Evolutionary conservation across 64 coral and sea anemone species (phyloP).

Genomic region (Montipora sp.): DNA sequence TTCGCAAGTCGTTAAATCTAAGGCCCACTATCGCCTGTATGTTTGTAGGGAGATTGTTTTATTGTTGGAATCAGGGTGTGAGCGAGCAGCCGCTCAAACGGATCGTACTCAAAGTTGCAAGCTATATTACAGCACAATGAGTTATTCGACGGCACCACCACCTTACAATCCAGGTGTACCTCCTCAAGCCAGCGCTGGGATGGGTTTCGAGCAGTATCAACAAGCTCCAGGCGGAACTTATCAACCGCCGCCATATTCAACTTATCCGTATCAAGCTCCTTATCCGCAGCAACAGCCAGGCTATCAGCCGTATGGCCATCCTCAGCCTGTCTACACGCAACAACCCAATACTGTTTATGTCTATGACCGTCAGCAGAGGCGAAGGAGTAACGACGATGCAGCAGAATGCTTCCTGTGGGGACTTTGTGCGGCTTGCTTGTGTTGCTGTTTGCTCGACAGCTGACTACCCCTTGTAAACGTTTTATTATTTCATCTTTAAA

Average conservation of each 20-base stretch:
- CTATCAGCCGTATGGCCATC: conserved; percentile 48
- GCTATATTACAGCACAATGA: conserved; percentile 14
- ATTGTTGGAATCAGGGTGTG: too few relatives aligned
- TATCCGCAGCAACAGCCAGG: conserved; percentile 24
- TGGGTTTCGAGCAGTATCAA: conserved; percentile 75
- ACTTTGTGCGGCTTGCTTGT: conserved; percentile 65
- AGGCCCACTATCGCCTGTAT: background rate
- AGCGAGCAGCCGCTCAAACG: too few relatives aligned
- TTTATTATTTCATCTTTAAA: background rate
- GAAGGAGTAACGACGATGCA: conserved; percentile 17
- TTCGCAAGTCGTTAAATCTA: background rate
- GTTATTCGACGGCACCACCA: conserved; percentile 52
- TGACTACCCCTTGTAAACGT: background rate
- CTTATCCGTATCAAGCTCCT: conserved; percentile 35
- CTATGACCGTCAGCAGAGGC: conserved; percentile 45
- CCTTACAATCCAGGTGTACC: conserved; percentile 64
- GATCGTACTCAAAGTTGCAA: background rate
- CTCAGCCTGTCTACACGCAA: conserved; percentile 44
- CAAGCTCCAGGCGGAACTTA: conserved; percentile 23
- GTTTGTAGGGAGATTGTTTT: background rate
- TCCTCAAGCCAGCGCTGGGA: conserved; percentile 24
- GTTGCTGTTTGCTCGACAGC: conserved; percentile 65
- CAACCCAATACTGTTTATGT: conserved; percentile 81
- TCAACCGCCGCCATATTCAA: conserved; percentile 61
- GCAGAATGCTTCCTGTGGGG: conserved; percentile 56